Base-by-base conservation (phyloP, 2,797 vertebrate species). In the Myotis findleyi region DNA sequence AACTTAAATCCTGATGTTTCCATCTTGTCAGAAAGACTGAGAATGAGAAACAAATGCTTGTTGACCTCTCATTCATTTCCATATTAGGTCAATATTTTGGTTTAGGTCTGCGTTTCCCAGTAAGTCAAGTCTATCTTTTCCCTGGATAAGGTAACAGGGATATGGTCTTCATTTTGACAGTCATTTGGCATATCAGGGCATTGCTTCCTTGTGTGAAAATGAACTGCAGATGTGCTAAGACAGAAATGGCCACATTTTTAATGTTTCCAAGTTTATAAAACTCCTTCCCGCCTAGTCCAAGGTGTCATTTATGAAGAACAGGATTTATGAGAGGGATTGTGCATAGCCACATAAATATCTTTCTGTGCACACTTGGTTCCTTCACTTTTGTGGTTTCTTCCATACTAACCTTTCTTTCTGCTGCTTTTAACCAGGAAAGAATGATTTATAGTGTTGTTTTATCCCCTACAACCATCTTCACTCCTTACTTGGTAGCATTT, bases 151-250 rank as follows among this genome's bases (percentile, higher is more conserved):
- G 6, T 93, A 69, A 23, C 23, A 53, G 30, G 76, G 38, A 75
- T 68, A 33, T 80, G 95, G 96, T 64, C 77, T 96, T 96, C 92
- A 72, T 86, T 93, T 89, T 95, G 87, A 87, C 75, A 95, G 90
- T 57, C 93, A 38, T 77, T 96, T 96, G 95, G 89, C 97, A 95
- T 89, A 92, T 93, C 12, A 0, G 2, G 82, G 16, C 71, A 71
- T 81, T 89, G 68, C 82, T 96, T 95, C 79, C 59, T 96, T 95
- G 18, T 62, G 16, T 82, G 86, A 98, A 97, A 97, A 96, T 92
- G 95, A 97, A 85, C 51, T 95, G 82, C 94, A 97, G 95, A 95
- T 97, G 85, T 95, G 97, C 95, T 82, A 47, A 97, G 95, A 96
- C 38, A 95, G 91, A 95, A 97, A 75, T 77, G 71, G 88, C 27